A percentile compares a stretch with the other conserved stretches of the same genome.
Conservation (phyloP, 2,797 vertebrate genomes). For the Thalassophryne amazonica region DNA sequence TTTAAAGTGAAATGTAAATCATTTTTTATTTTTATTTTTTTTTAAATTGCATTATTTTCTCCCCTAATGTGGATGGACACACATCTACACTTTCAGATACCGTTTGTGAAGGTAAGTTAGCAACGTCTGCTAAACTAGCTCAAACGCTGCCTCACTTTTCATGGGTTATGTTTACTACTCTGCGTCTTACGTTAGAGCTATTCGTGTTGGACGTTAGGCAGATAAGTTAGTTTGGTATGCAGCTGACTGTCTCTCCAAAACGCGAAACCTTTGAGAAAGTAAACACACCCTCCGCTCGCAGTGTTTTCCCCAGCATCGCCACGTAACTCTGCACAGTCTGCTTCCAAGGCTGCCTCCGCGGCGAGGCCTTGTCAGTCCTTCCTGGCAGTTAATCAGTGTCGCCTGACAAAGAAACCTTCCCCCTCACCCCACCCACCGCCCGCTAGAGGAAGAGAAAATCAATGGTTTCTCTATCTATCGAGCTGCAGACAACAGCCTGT, state of each 20-base stretch:
- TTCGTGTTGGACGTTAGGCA: background rate
- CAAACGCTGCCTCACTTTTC: background rate
- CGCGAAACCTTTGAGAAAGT: conserved; percentile 56
- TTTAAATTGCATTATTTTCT: too few species aligned
- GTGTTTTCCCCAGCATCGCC: conserved; percentile 23
- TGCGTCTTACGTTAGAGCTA: background rate
- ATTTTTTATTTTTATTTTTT: too few species aligned
- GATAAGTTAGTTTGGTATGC: background rate
- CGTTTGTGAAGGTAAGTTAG: background rate
- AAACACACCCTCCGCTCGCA: conserved; percentile 39
- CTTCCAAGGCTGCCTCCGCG: conserved; percentile 45
- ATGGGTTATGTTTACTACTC: conserved; percentile 21
- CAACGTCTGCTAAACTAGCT: background rate
- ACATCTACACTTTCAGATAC: too few species aligned
- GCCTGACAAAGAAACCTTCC: conserved; percentile 47
- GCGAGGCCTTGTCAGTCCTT: conserved; percentile 49
- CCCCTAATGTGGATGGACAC: too few species aligned
- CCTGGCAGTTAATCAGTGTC: conserved; percentile 70
- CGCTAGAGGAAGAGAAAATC: conserved; percentile 63
- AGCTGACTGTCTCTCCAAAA: background rate
- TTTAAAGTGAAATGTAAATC: background rate
- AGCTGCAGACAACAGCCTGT: conserved; percentile 65
- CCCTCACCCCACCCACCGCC: background rate
- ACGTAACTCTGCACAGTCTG: background rate
- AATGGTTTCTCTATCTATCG: conserved; percentile 70